Evolutionary conservation across 2,113 vertebrate genomes (phyloP), one percentile per base, ranked within the genome.

Genomic region (Strigops habroptila): DNA sequence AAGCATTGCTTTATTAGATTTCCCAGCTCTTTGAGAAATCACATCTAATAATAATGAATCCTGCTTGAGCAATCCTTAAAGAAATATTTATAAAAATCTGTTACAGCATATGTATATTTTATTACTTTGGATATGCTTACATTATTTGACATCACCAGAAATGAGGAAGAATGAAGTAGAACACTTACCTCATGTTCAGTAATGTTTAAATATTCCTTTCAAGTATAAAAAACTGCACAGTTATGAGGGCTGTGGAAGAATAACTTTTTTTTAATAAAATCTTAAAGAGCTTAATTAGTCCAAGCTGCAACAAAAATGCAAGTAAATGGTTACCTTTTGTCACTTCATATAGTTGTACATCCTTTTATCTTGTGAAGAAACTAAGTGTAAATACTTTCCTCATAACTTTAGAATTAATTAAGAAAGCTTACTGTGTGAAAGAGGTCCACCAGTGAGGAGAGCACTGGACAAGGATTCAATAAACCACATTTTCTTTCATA

Each of bases 71-170:
- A 78, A 74, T 92, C 82, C 96, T 95, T 91, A 74, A 95, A 94
- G 80, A 97, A 97, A 96, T 96, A 78, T 89, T 96, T 97, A 77
- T 82, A 59, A 86, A 96, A 88, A 88, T 90, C 67, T 91, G 48
- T 82, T 95, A 77, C 37, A 90, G n/a, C 55, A 89, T 75, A 49
- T 79, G 24, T 88, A 48, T 90, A 51, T 92, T 95, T 87, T 94
- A 91, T 82, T 88, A 64, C 80, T 94, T 87, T 82, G 77, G 46
- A 75, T 46, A 74, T 95, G 80, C 82, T 95, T 96, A 74, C 19
- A n/a, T 91, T 94, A 93, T 93, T 97, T 96, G 90, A 94, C 91
- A 90, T 96, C 86, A 90, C 64, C 74, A 76, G 62, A 91, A 53
- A 90, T 3, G 8, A 95, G 24, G 74, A 95, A 81, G 18, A 93